phyloP scores from a whole-genome alignment of 2,888 invertebrate species.

The Orthosia incerta region DNA sequence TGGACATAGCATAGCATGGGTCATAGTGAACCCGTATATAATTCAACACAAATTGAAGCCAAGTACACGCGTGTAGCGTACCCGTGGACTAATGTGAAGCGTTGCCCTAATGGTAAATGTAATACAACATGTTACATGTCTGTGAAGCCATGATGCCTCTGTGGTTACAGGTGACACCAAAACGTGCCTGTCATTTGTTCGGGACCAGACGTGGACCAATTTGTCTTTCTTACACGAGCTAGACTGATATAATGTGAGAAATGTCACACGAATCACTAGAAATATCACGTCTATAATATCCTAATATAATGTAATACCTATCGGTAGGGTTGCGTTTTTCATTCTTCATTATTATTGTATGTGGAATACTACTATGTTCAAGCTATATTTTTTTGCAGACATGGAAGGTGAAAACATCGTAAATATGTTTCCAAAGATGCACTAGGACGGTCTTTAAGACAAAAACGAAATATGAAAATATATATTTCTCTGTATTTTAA shows the following conservation, averaged over 20 bases:
- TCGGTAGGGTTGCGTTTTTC: not conserved
- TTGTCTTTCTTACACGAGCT: constrained; percentile 3
- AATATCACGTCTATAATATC: no score
- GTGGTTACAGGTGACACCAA: constrained; percentile 52
- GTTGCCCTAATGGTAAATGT: not conserved
- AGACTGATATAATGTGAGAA: not conserved
- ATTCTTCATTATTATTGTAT: not conserved
- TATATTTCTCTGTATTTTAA: not conserved
- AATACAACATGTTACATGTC: constrained; percentile 20
- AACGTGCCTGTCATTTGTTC: constrained; percentile 51
- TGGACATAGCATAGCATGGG: no score
- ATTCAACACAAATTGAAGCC: not conserved
- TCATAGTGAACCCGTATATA: not conserved
- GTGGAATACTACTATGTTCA: constrained; percentile 2
- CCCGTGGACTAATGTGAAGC: not conserved
- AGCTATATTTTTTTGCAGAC: not conserved
- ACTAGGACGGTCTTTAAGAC: not conserved
- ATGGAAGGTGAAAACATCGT: not conserved
- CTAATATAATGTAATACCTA: no score
- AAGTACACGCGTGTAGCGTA: not conserved
- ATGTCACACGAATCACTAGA: no score
- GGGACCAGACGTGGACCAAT: constrained; percentile 29
- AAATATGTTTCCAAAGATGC: not conserved
- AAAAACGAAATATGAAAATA: not conserved
- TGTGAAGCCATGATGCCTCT: constrained; percentile 28